phyloP scores from a whole-genome alignment of 1,140 invertebrate genomes.

The Bradysia coprophila region DNA sequence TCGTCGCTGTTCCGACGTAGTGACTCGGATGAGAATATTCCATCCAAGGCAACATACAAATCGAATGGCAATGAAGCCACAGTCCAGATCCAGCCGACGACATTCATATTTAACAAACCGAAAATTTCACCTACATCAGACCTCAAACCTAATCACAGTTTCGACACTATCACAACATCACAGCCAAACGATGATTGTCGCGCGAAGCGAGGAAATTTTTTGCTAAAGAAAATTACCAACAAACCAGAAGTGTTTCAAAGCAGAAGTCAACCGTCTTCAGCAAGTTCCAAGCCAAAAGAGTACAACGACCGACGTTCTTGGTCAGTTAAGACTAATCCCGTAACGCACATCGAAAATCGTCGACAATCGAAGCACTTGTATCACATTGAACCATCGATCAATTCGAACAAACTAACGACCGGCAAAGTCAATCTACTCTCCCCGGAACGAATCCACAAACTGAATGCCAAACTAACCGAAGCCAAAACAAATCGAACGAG shows the following conservation, averaged over 20 bases:
- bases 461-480: slow-evolving; percentile 16
- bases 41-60: neutral
- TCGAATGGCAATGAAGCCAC: neutral
- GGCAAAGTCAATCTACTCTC: slow-evolving; percentile 15
- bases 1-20: neutral
- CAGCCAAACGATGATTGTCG: too few species aligned
- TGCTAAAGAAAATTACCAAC: too few species aligned
- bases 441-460: slow-evolving; percentile 19
- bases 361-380: neutral
- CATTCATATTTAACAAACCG: neutral
- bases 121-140: slow-evolving; percentile 3
- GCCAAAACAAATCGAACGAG: neutral
- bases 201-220: too few species aligned
- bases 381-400: neutral
- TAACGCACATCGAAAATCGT: neutral
- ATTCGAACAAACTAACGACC: neutral
- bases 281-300: too few species aligned
- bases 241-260: too few species aligned
- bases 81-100: neutral
- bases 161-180: neutral
- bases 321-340: neutral
- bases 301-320: too few species aligned
- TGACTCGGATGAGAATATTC: slow-evolving; percentile 3
- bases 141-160: neutral
- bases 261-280: too few species aligned